Evolutionary conservation across 2,113 vertebrate genomes (phyloP).

Genomic region (Oceanodroma tethys): DNA sequence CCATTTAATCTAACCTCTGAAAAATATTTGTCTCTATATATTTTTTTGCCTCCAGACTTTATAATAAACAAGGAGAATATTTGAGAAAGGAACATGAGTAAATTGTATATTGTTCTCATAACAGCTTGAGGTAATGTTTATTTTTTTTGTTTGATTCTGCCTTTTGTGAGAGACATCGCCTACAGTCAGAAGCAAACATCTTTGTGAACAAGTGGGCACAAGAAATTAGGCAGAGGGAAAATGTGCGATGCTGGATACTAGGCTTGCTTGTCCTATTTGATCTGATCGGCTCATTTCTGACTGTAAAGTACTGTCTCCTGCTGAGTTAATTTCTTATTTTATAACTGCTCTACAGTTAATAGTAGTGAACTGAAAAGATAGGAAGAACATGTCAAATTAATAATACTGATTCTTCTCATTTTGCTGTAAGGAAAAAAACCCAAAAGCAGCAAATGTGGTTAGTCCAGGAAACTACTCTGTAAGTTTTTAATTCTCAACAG

Average conservation of each 20-base stretch:
- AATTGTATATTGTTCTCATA: not conserved
- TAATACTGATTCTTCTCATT: not conserved
- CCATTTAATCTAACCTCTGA: not conserved
- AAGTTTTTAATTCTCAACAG: constrained; percentile 6
- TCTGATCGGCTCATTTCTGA: not conserved
- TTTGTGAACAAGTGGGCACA: not conserved
- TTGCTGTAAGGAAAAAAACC: not conserved
- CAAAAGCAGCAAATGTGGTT: not conserved
- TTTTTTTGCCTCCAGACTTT: not conserved
- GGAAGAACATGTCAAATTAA: not conserved
- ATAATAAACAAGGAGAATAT: not conserved
- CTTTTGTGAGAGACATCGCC: not conserved
- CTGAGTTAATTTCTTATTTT: not conserved
- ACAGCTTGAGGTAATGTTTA: not conserved
- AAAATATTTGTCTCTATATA: not conserved
- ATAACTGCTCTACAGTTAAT: not conserved
- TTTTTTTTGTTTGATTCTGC: not conserved
- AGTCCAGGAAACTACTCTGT: not conserved
- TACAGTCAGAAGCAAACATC: not conserved
- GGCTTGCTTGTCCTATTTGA: not conserved
- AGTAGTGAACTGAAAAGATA: not conserved
- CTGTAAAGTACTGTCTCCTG: accelerated
- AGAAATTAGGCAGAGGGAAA: not conserved
- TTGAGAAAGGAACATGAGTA: not conserved
- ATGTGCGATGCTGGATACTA: accelerated